Percentiles rank a stretch among this genome's conserved stretches.
phyloP scores from a whole-genome alignment of 2,113 vertebrate species.

The Formicarius rufipectus region DNA sequence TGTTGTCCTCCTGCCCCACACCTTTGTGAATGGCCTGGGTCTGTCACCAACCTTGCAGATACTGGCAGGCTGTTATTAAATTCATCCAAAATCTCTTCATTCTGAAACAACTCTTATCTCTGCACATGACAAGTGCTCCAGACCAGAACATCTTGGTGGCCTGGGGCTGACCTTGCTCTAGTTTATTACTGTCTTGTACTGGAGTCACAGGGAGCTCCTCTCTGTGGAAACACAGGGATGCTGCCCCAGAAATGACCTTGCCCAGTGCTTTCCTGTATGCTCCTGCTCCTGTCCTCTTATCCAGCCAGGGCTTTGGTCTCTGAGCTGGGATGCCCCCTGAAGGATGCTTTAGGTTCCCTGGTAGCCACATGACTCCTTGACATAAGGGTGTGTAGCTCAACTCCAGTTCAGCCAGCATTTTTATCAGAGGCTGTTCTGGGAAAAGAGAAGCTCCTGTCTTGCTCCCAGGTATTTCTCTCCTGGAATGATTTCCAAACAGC shows the following conservation, averaged over 20 bases:
- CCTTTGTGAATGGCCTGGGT: background rate
- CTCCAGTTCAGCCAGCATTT: background rate
- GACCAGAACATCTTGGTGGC: background rate
- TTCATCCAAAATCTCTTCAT: background rate
- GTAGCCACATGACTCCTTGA: background rate
- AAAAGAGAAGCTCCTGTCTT: background rate
- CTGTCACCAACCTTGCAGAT: background rate
- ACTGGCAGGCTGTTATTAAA: background rate
- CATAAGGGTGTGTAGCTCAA: background rate
- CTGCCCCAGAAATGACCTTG: background rate
- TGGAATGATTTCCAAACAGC: background rate
- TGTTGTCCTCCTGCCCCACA: background rate
- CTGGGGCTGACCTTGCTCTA: background rate
- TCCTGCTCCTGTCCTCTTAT: background rate
- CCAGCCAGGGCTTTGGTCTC: background rate
- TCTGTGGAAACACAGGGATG: background rate
- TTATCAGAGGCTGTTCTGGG: background rate
- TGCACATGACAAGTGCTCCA: background rate
- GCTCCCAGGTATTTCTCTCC: background rate
- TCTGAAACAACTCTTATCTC: background rate
- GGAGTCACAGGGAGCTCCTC: background rate
- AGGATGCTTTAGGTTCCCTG: background rate
- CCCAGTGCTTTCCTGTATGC: accelerated
- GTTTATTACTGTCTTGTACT: background rate
- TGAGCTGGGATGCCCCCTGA: background rate